These are phyloP conservation scores for Mystacides longicornis DNA, from an alignment of 2,888 invertebrate genomes.

Conservation along the genomic window DNA sequence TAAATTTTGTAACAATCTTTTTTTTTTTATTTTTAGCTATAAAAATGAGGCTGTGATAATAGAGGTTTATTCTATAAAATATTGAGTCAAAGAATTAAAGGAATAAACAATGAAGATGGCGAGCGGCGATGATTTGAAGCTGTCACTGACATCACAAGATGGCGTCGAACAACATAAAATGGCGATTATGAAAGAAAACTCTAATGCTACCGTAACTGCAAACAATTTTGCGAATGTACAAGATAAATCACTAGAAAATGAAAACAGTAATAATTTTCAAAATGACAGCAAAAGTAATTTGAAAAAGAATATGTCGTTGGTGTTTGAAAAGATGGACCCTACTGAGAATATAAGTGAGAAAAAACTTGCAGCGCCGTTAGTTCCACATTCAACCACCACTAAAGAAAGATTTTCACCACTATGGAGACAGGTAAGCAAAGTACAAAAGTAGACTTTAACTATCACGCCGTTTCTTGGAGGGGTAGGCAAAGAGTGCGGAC, in stretches of 20 bases:
- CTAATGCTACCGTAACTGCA: neutral
- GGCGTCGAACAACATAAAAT: constrained; percentile 1
- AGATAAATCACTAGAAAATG: neutral
- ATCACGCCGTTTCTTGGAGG: no score
- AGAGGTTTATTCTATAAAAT: neutral
- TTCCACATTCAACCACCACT: constrained; percentile 31
- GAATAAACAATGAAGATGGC: constrained; percentile 3
- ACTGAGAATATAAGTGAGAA: constrained; percentile 9
- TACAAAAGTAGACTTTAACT: no score
- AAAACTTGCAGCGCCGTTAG: constrained; percentile 3
- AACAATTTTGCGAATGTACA: neutral
- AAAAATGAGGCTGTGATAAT: neutral
- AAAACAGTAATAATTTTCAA: no score
- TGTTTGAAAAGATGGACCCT: constrained; percentile 8
- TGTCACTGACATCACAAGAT: constrained; percentile 3
- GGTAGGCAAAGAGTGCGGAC: no score
- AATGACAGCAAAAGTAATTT: constrained; percentile 7
- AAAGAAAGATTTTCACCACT: constrained; percentile 41
- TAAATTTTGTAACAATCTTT: no score
- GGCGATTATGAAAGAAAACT: neutral
- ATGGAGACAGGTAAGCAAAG: constrained; percentile 41
- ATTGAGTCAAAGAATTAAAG: neutral
- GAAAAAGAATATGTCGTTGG: constrained; percentile 17
- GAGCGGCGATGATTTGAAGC: neutral
- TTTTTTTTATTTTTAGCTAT: neutral